Evolutionary conservation across 2,888 invertebrate genomes (phyloP), one percentile per base, ranked within the genome.

Genomic region (Amorpha juglandis): DNA sequence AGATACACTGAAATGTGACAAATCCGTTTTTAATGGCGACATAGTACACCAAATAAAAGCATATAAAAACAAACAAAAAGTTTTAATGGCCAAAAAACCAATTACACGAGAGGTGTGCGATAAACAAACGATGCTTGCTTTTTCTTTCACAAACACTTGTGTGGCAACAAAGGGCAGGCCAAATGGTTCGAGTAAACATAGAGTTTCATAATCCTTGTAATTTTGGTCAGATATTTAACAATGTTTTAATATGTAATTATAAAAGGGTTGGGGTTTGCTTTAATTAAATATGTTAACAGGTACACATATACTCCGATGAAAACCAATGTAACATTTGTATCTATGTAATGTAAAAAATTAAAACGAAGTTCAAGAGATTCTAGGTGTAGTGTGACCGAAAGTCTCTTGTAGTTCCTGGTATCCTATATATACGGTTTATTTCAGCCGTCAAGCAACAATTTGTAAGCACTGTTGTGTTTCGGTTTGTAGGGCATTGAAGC

Each of bases 191-290:
- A 14, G 42, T 53, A 21, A 52, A 52, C 53, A 12, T 53, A 64
- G 12, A 58, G 45, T 64, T 64, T 45, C 53, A 55, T 64, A 45
- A 45, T 55, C 45, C 47, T 53, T 64, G 42, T 52, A 53, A 45
- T 52, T 64, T 52, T 64, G 52, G 38, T 11, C 45, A 64, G 16
- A 64, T 11, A 12, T 45, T 58, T 38, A 58, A 42, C 35, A 58
- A 42, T 7, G 38, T 58, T 35, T 35, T 58, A 21, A 42, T 58
- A 58, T 12, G 58, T 19, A 58, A 58, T 58, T 58, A 12, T 58
- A 42, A 58, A 58, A 55, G 38, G 38, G 52, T 27, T 52, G 6
- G 27, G 21, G 58, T 16, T 58, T 58, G 42, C 19, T 42, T 38
- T 11, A 16, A 19, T 38, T 58, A 33, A 53, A 53, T 35, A 42